Evolutionary conservation across 2,888 invertebrate genomes (phyloP).

Genomic region (Saturnia pavonia): DNA sequence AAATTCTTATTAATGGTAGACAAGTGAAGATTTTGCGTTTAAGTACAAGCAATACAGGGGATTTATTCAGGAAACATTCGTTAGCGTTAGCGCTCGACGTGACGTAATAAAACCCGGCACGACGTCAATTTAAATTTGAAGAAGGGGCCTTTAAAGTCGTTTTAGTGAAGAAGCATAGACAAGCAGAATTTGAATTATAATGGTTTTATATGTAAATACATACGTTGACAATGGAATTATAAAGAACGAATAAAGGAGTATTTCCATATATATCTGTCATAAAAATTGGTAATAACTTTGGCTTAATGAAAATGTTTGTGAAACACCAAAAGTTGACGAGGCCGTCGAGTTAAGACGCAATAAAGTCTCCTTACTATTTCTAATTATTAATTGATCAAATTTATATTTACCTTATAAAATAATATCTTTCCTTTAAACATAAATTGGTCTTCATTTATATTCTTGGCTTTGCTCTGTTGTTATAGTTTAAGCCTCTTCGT

Average conservation of each 20-base stretch:
- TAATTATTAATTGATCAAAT: background rate
- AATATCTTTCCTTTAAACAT: too few species aligned
- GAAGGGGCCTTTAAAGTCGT: conserved; percentile 9
- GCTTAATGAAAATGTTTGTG: background rate
- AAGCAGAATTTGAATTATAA: conserved; percentile 3
- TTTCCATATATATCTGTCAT: background rate
- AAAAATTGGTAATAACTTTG: background rate
- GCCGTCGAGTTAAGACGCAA: background rate
- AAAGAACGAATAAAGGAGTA: background rate
- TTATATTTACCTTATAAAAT: too few species aligned
- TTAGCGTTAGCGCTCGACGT: conserved; percentile 16
- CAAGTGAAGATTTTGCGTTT: background rate
- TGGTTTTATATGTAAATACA: background rate
- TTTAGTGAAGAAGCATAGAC: conserved; percentile 1
- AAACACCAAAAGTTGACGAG: background rate
- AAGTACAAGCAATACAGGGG: conserved; percentile 11
- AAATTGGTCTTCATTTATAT: too few species aligned
- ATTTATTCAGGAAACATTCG: conserved; percentile 17
- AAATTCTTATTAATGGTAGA: background rate
- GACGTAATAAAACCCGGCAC: conserved; percentile 20
- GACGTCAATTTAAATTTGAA: conserved; percentile 21
- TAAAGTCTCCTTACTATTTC: background rate
- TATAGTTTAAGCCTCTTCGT: too few species aligned
- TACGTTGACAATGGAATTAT: background rate
- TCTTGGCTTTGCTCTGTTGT: too few species aligned